phyloP scores from a whole-genome alignment of 2,113 vertebrate species.

The Zosterops japonicus region DNA sequence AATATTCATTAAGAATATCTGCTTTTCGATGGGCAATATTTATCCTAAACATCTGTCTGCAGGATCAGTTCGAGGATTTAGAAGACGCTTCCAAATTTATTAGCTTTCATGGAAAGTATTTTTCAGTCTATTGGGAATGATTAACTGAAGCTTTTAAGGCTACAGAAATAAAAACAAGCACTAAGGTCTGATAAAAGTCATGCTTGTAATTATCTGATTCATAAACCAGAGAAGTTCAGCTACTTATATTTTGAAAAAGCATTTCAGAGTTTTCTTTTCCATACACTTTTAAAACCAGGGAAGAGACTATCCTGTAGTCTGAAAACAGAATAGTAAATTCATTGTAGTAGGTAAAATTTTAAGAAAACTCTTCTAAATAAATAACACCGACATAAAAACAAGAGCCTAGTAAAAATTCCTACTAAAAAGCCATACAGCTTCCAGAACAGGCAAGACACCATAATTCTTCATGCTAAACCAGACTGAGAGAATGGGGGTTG shows the following conservation, averaged over 20 bases:
- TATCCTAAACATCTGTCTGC: slow-evolving; percentile 62
- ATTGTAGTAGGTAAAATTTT: background rate
- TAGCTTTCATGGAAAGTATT: slow-evolving; percentile 29
- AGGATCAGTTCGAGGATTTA: slow-evolving; percentile 52
- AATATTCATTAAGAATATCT: slow-evolving; percentile 55
- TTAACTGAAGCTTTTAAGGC: slow-evolving; percentile 25
- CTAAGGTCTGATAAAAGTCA: background rate
- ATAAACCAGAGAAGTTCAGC: background rate
- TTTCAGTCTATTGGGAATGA: slow-evolving; percentile 29
- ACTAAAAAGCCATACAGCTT: background rate
- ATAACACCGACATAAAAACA: background rate
- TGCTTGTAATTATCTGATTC: background rate
- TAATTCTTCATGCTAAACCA: background rate
- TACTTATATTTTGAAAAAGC: background rate
- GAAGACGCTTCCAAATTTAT: slow-evolving; percentile 46
- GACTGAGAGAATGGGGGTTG: background rate
- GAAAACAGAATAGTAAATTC: background rate
- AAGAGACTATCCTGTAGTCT: background rate
- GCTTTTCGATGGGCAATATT: slow-evolving; percentile 66
- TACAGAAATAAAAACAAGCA: background rate
- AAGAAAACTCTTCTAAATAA: background rate
- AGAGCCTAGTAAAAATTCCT: background rate
- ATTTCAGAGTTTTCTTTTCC: background rate
- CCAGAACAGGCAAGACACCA: background rate
- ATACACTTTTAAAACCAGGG: background rate